phyloP scores from a whole-genome alignment of 2,888 invertebrate genomes.

The Bursaphelenchus okinawaensis region DNA sequence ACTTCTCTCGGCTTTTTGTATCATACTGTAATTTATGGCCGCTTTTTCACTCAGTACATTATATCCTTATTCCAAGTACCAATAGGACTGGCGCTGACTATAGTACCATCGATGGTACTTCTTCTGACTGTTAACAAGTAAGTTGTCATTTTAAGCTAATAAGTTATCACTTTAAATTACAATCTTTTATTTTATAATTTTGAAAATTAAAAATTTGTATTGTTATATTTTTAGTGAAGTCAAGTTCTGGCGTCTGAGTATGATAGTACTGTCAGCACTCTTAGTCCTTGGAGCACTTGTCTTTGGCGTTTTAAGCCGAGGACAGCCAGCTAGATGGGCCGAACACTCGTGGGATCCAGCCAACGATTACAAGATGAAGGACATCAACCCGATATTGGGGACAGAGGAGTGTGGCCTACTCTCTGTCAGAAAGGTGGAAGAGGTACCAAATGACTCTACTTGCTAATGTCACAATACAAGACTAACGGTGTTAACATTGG shows the following conservation, averaged over 20 bases:
- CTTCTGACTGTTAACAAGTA: conserved; percentile 36
- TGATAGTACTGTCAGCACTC: conserved; percentile 32
- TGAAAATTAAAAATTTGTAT: not conserved
- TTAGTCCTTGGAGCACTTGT: conserved; percentile 33
- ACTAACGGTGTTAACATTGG: too few species aligned
- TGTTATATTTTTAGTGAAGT: conserved; percentile 29
- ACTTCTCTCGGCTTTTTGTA: conserved; percentile 37
- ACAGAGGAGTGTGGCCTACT: conserved; percentile 29
- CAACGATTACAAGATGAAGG: conserved; percentile 26
- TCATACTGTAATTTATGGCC: conserved; percentile 42
- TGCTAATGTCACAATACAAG: too few species aligned
- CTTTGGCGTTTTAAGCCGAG: conserved; percentile 46
- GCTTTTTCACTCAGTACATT: conserved; percentile 44
- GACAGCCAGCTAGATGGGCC: conserved; percentile 41
- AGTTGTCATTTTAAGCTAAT: conserved; percentile 16
- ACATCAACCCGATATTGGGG: conserved; percentile 2
- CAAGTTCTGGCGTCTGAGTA: conserved; percentile 39
- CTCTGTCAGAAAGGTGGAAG: conserved; percentile 23
- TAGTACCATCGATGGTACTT: conserved; percentile 34
- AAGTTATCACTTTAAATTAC: not conserved
- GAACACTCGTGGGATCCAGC: conserved; percentile 45
- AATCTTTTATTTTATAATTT: not conserved
- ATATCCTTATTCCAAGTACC: conserved; percentile 34
- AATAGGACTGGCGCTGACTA: conserved; percentile 38
- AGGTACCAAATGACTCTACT: not conserved